These are phyloP conservation scores for Caenorhabditis sp. DNA, from an alignment of 2,888 invertebrate species.

Conservation along the genomic window DNA sequence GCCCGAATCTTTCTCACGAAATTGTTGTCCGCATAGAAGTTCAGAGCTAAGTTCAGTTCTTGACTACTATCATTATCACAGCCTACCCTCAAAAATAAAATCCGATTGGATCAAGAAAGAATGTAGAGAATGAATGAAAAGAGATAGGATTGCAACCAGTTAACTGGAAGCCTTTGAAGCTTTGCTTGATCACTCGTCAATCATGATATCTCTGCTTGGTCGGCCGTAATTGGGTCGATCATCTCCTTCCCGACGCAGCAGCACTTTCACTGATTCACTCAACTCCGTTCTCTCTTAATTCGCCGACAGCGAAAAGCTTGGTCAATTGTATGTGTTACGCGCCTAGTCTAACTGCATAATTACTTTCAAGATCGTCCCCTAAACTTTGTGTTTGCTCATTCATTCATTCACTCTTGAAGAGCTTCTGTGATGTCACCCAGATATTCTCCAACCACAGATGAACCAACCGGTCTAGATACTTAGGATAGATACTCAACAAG, in stretches of 20 bases:
- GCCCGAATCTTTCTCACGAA: no score
- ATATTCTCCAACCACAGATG: neutral
- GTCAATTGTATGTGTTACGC: conserved; percentile 42
- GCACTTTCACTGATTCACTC: conserved; percentile 23
- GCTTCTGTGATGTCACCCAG: neutral
- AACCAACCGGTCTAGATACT: conserved; percentile 7
- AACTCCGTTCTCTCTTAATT: conserved; percentile 12
- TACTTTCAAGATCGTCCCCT: conserved; percentile 5
- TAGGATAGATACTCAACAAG: neutral
- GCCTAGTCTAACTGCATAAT: conserved; percentile 38
- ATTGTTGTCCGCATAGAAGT: no score
- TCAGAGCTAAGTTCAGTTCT: no score
- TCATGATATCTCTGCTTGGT: conserved; percentile 21
- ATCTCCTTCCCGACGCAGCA: conserved; percentile 14
- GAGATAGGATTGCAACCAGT: conserved; percentile 3
- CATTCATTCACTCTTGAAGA: neutral
- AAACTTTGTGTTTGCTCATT: conserved; percentile 9
- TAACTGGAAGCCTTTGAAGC: conserved; percentile 1
- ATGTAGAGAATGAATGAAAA: neutral
- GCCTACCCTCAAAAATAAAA: neutral
- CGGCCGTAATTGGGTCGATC: conserved; percentile 49
- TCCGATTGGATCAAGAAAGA: neutral
- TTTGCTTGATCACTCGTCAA: neutral
- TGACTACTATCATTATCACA: no score
- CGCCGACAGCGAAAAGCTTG: conserved; percentile 24